Evolutionary conservation across 2,888 invertebrate genomes (phyloP), one percentile per base, ranked within the genome.

Genomic region (Liopterus haemorrhoidalis): DNA sequence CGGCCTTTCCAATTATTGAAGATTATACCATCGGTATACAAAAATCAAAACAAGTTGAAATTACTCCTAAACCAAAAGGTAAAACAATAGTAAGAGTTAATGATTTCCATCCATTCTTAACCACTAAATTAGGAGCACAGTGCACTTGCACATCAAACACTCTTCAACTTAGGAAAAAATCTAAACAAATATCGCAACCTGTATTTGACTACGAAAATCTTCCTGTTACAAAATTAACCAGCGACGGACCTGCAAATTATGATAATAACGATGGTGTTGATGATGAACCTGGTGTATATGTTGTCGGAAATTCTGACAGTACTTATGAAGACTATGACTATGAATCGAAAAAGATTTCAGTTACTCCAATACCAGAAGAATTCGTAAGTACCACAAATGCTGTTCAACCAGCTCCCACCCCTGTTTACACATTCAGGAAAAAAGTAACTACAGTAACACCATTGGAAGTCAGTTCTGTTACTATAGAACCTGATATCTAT

Each of bases 121-220:
- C 83, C 0, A 75, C 79, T 27, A 85, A 85, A 67, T 66, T 85
- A 8, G 81, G 82, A 2, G 83, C 83, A 3, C 82, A 83, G 40
- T 85, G 84, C 54, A 82, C 82, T 41, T 85, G 84, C 58, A 73
- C 74, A 51, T 76, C 78, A 1, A 77, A 78, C 33, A 67, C 74
- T 1, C 54, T 78, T 22, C 67, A 70, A 16, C 63, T 78, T 1
- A 70, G 73, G 56, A 74, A 73, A 54, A 61, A 60, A 33, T 53
- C 54, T 11, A 50, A 58, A 33, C 59, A 55, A 40, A 55, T 58
- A 15, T 49, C 57, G 14, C 50, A 52, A 6, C 42, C 51, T 37
- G 45, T 57, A 16, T 55, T 58, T 5, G 49, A 49, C 19, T 56
- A 57, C 20, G 36, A 44, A 19, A 45, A 31, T 45, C 39, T 45